These are phyloP conservation scores for Piprites chloris DNA, from an alignment of 2,113 vertebrate species.

Conservation along the genomic window DNA sequence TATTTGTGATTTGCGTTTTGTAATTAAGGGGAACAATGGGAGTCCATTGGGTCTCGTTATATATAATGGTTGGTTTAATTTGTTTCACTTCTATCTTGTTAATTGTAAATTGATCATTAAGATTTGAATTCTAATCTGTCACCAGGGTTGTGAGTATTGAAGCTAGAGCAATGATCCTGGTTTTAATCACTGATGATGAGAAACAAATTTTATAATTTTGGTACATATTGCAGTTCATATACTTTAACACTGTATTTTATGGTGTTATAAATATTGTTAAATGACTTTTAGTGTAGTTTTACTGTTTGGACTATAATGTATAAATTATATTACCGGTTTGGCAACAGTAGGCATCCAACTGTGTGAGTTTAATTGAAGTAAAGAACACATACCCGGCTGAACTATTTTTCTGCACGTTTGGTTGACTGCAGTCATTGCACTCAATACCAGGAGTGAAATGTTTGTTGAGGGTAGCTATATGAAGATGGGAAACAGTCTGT, in stretches of 20 bases:
- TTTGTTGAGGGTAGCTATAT: slow-evolving; percentile 33
- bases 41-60: slow-evolving; percentile 79
- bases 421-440: slow-evolving; percentile 58
- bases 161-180: slow-evolving; percentile 78
- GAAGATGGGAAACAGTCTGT: slow-evolving; percentile 44
- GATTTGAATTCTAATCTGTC: slow-evolving; percentile 86
- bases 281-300: slow-evolving; percentile 85
- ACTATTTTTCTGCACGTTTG: slow-evolving; percentile 71
- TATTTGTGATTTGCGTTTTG: slow-evolving; percentile 79
- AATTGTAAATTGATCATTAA: slow-evolving; percentile 89
- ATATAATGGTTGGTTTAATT: slow-evolving; percentile 88
- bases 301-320: slow-evolving; percentile 83
- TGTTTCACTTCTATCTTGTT: slow-evolving; percentile 87
- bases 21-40: slow-evolving; percentile 85
- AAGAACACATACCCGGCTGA: slow-evolving; percentile 74
- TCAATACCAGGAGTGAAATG: slow-evolving; percentile 41
- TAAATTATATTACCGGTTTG: slow-evolving; percentile 85
- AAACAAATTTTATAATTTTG: slow-evolving; percentile 85
- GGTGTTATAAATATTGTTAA: slow-evolving; percentile 86
- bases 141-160: slow-evolving; percentile 81
- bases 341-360: slow-evolving; percentile 80
- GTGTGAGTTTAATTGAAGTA: slow-evolving; percentile 85
- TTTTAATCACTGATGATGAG: slow-evolving; percentile 86
- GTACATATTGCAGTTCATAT: slow-evolving; percentile 85
- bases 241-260: slow-evolving; percentile 85